Evolutionary conservation across 2,888 invertebrate species (phyloP).

Genomic region (Platerodrilus igneus): DNA sequence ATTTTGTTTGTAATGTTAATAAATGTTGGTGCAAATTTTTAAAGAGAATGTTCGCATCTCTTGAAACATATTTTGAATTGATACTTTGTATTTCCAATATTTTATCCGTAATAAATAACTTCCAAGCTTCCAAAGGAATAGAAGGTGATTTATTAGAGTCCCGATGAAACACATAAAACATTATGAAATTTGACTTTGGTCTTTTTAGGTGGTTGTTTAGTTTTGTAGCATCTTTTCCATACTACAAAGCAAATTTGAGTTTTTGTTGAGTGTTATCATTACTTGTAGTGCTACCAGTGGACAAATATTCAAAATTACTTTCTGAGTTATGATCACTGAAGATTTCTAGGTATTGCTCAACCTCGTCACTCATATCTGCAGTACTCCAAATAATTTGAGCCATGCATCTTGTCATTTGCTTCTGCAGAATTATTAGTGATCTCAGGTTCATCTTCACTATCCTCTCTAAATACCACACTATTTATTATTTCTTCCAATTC

Average conservation of each 20-base stretch:
- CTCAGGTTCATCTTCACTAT: no score
- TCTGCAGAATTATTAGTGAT: slow-evolving; percentile 3
- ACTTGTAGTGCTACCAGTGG: neutral
- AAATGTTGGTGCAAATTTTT: slow-evolving; percentile 8
- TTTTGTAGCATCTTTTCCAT: no score
- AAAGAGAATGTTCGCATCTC: neutral
- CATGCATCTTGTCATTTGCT: slow-evolving; percentile 1
- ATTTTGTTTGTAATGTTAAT: neutral
- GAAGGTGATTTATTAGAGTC: slow-evolving; percentile 1
- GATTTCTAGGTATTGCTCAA: neutral
- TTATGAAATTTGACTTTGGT: no score
- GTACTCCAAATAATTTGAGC: neutral
- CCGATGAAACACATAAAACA: no score
- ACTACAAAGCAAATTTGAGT: slow-evolving; percentile 1
- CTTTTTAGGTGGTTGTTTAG: no score
- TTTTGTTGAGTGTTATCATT: no score
- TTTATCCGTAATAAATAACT: slow-evolving; percentile 7
- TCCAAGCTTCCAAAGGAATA: slow-evolving; percentile 1
- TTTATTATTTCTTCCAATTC: slow-evolving; percentile 3
- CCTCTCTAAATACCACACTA: slow-evolving; percentile 1
- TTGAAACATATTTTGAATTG: neutral
- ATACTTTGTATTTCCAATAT: slow-evolving; percentile 7
- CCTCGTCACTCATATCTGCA: slow-evolving; percentile 2
- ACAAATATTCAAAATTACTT: no score
- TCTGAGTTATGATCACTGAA: neutral